A percentile compares a stretch with the other conserved stretches of the same genome.
These are phyloP conservation scores for Sycophila texana DNA, from an alignment of 2,888 invertebrate species.

Conservation along the genomic window DNA sequence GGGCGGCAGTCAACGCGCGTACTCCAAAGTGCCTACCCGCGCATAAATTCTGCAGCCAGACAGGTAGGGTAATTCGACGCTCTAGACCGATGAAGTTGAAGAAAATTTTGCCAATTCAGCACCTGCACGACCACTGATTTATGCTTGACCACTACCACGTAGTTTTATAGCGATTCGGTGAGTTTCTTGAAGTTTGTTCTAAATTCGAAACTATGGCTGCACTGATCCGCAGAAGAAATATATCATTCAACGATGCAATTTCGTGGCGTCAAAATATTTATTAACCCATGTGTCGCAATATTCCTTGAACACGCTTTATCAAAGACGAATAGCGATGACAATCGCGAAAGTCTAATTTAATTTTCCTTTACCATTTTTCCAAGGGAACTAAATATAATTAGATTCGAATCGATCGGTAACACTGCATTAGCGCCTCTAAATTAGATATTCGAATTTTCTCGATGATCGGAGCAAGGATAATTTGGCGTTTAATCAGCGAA, in stretches of 20 bases:
- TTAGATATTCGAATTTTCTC: constrained; percentile 11
- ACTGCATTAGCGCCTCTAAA: no score
- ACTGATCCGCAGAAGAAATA: no score
- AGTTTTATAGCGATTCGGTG: constrained; percentile 32
- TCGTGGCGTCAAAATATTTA: no score
- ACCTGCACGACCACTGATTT: constrained; percentile 38
- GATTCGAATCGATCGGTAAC: no score
- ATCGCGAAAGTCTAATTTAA: no score
- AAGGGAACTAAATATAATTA: no score
- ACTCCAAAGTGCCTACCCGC: constrained; percentile 1
- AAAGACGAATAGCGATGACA: no score
- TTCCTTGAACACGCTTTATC: no score
- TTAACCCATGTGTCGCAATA: no score
- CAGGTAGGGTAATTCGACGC: constrained; percentile 23
- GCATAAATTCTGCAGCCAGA: constrained; percentile 28
- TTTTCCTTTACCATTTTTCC: no score
- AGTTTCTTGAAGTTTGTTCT: constrained; percentile 17
- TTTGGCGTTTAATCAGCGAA: constrained; percentile 26
- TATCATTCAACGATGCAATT: no score
- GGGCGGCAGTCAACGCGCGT: not conserved
- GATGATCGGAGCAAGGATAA: constrained; percentile 26
- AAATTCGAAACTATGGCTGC: constrained; percentile 7
- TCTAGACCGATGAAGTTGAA: constrained; percentile 3
- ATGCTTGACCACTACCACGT: not conserved
- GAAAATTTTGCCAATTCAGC: constrained; percentile 33